These are phyloP conservation scores for Anhinga anhinga DNA, from an alignment of 2,113 vertebrate species.

Conservation along the genomic window DNA sequence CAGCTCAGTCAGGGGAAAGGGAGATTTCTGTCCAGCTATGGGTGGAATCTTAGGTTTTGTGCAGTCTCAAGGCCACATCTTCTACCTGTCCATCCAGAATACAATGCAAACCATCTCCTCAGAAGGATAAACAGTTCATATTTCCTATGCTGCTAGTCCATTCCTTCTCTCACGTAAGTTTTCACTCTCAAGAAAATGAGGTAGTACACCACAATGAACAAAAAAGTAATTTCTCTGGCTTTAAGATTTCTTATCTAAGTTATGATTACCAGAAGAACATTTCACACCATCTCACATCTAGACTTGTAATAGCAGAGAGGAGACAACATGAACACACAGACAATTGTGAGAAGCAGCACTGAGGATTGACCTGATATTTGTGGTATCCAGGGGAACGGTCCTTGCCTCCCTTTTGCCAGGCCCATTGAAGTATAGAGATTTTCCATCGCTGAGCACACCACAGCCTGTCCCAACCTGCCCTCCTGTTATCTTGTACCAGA, in stretches of 20 bases:
- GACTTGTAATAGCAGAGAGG: neutral
- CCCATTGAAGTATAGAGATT: conserved; percentile 92
- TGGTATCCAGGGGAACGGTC: conserved; percentile 92
- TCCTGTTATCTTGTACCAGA: conserved; percentile 93
- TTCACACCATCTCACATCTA: neutral
- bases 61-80: neutral
- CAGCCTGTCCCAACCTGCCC: conserved; percentile 90
- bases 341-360: neutral
- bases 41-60: neutral
- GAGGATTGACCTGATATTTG: conserved; percentile 84
- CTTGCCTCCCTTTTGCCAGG: conserved; percentile 89
- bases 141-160: neutral
- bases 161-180: neutral
- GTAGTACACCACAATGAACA: neutral
- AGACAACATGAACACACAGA: neutral
- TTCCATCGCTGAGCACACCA: conserved; percentile 89
- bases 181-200: neutral
- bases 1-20: neutral
- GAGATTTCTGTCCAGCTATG: neutral
- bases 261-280: neutral
- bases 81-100: neutral
- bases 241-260: neutral
- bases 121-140: neutral
- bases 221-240: neutral
- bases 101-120: neutral